These are phyloP conservation scores for Molorchus minor DNA, from an alignment of 2,888 invertebrate species.

Conservation along the genomic window DNA sequence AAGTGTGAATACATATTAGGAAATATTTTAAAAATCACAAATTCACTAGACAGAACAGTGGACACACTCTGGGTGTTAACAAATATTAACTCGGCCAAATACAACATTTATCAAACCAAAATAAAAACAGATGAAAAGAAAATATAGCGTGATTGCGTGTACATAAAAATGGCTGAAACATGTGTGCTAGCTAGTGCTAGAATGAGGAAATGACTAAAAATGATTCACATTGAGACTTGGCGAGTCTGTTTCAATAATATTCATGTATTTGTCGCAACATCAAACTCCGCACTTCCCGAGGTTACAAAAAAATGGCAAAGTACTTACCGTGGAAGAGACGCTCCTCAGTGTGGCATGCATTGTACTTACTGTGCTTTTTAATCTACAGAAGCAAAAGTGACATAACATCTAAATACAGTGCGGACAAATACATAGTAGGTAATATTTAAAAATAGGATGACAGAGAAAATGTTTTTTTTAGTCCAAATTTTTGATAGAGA, in stretches of 20 bases:
- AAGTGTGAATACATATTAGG: too few relatives aligned
- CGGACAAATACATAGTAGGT: constrained; percentile 19
- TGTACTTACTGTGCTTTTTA: constrained; percentile 25
- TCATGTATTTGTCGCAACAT: constrained; percentile 40
- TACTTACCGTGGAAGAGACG: constrained; percentile 18
- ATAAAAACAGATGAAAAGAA: constrained; percentile 4
- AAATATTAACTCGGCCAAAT: too few relatives aligned
- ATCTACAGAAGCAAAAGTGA: constrained; percentile 29
- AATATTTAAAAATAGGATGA: constrained; percentile 3
- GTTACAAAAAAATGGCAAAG: constrained; percentile 12
- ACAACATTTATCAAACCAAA: not conserved
- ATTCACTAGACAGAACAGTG: too few relatives aligned
- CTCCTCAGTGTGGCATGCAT: constrained; percentile 15
- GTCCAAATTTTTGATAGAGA: too few relatives aligned
- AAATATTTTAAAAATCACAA: too few relatives aligned
- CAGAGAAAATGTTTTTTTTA: constrained; percentile 3
- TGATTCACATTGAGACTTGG: too few relatives aligned
- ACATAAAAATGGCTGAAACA: not conserved
- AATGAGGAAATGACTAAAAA: too few relatives aligned
- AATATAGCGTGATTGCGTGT: constrained; percentile 18
- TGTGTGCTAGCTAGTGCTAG: constrained; percentile 10
- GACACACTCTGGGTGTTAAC: too few relatives aligned
- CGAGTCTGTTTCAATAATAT: too few relatives aligned
- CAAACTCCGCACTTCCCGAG: constrained; percentile 32
- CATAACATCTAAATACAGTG: constrained; percentile 25